phyloP scores from a whole-genome alignment of 2,113 vertebrate species.

The Corythoichthys haematopterus region DNA sequence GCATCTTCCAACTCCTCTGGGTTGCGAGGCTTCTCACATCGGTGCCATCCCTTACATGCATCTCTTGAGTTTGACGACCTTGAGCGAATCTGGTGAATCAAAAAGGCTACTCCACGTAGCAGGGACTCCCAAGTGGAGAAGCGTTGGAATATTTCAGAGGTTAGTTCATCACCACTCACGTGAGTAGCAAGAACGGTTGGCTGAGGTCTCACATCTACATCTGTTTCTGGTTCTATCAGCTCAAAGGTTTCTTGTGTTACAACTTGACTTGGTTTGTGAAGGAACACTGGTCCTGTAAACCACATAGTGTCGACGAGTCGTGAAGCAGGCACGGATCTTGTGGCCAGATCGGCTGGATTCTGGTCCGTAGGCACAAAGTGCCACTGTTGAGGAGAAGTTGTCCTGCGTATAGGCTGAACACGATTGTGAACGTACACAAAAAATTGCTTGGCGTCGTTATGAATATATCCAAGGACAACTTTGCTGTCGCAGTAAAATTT shows the following conservation, averaged over 20 bases:
- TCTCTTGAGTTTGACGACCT: too few species aligned
- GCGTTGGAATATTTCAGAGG: too few species aligned
- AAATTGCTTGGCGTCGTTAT: conserved; percentile 8
- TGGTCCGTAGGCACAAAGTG: not conserved
- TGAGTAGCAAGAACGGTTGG: too few species aligned
- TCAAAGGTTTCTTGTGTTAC: not conserved
- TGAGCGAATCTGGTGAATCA: too few species aligned
- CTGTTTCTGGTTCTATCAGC: conserved; percentile 2
- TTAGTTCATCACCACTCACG: too few species aligned
- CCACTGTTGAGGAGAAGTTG: conserved; percentile 11
- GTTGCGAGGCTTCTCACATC: too few species aligned
- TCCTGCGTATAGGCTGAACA: conserved; percentile 2
- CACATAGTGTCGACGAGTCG: not conserved
- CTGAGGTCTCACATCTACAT: not conserved
- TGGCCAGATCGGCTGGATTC: conserved; percentile 11
- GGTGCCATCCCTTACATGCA: too few species aligned
- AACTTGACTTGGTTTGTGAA: not conserved
- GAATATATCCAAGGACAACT: conserved; percentile 14
- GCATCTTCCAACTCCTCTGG: too few species aligned
- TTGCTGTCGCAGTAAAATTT: conserved; percentile 24
- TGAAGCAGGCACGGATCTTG: conserved; percentile 4
- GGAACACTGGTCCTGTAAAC: conserved; percentile 16
- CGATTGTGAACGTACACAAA: conserved; percentile 2
- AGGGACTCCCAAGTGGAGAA: too few species aligned
- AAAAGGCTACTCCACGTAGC: too few species aligned